A percentile compares a stretch with the other conserved stretches of the same genome.
Conservation (phyloP, 2,113 vertebrate genomes). For the Toxostoma redivivum region DNA sequence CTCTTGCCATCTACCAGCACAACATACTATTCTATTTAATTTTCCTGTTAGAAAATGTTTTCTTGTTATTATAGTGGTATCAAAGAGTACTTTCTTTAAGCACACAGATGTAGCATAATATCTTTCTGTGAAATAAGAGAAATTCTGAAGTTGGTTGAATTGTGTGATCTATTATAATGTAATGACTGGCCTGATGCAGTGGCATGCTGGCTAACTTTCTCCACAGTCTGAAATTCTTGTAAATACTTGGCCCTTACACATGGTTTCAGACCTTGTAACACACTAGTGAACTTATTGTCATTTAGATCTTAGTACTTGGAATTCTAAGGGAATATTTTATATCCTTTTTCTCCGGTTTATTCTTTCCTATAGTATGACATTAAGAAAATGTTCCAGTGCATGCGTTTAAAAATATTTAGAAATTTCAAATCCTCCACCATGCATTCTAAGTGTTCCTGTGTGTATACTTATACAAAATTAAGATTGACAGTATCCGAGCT, state of each 20-base stretch:
- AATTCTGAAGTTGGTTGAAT: constrained; percentile 51
- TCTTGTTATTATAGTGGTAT: neutral
- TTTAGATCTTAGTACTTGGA: neutral
- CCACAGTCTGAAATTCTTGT: constrained; percentile 28
- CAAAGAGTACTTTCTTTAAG: constrained; percentile 34
- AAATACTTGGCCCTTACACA: neutral
- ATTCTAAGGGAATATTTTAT: neutral
- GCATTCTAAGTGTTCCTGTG: neutral
- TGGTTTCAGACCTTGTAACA: neutral
- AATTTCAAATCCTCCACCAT: neutral
- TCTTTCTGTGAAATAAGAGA: constrained; percentile 44
- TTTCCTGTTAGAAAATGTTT: constrained; percentile 56
- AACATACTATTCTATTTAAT: constrained; percentile 13
- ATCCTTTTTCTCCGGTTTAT: neutral
- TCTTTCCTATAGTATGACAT: neutral
- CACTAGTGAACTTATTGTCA: neutral
- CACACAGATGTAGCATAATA: neutral
- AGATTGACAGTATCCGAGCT: neutral
- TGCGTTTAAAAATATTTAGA: neutral
- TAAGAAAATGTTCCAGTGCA: neutral
- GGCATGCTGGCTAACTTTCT: neutral
- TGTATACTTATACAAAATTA: neutral
- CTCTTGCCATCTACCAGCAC: constrained; percentile 24
- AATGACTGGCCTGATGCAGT: neutral
- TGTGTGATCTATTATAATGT: neutral